phyloP scores from a whole-genome alignment of 1,140 invertebrate genomes.

The Battus philenor region DNA sequence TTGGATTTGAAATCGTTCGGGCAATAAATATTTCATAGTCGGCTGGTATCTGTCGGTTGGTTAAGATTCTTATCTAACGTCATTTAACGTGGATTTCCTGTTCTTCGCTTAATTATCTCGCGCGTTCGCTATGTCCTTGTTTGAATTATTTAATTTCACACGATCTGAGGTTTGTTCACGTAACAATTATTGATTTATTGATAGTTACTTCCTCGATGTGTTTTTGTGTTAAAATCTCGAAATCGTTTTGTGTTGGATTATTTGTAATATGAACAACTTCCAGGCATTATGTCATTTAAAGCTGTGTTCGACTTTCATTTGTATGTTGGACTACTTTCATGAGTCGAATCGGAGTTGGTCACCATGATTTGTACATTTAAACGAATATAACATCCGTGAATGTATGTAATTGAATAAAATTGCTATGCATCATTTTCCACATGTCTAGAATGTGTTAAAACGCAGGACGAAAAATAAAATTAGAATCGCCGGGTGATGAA shows the following conservation, averaged over 20 bases:
- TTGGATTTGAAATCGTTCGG: conserved; percentile 3
- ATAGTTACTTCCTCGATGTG: conserved; percentile 10
- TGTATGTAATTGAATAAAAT: neutral
- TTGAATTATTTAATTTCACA: conserved; percentile 14
- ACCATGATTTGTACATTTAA: conserved; percentile 8
- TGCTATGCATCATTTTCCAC: neutral
- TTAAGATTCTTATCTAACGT: conserved; percentile 4
- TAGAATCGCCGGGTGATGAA: conserved; percentile 10
- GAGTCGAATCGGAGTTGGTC: neutral
- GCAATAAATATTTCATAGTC: conserved; percentile 5
- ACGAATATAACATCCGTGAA: neutral
- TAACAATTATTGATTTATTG: conserved; percentile 13
- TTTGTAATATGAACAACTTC: conserved; percentile 8
- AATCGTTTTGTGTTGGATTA: conserved; percentile 1
- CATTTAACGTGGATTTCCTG: conserved; percentile 10
- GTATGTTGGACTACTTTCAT: conserved; percentile 8
- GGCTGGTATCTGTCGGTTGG: conserved; percentile 1
- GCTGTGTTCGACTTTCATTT: conserved; percentile 9
- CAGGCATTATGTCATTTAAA: conserved; percentile 13
- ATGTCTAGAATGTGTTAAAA: too few species aligned
- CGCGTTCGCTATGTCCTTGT: conserved; percentile 6
- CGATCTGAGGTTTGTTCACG: conserved; percentile 9
- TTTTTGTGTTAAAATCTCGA: conserved; percentile 3
- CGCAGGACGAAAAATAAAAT: conserved; percentile 8
- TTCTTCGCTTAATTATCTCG: conserved; percentile 8